Percentiles rank a stretch among this genome's conserved stretches.
These are phyloP conservation scores for Meleagris gallopavo DNA, from an alignment of 2,113 vertebrate species.

Conservation along the genomic window DNA sequence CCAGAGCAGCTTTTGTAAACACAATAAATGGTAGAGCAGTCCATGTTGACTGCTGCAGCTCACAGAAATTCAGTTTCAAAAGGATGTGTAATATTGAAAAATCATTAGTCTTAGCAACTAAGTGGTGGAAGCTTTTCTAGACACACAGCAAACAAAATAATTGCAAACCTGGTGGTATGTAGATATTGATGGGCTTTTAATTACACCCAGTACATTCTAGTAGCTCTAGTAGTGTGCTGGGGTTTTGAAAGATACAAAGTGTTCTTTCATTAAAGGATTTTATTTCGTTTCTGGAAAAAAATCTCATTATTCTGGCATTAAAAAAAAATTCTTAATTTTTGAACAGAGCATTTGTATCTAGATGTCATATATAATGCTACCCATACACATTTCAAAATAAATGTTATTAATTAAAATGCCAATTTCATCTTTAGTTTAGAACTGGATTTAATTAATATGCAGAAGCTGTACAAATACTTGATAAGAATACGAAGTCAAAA, in stretches of 20 bases:
- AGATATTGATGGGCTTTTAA: not conserved
- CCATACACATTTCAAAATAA: not conserved
- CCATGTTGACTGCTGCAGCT: not conserved
- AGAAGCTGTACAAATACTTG: not conserved
- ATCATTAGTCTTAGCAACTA: not conserved
- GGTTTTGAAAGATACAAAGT: not conserved
- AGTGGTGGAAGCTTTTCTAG: not conserved
- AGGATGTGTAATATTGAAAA: not conserved
- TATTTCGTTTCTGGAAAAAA: not conserved
- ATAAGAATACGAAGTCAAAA: not conserved
- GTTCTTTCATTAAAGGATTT: not conserved
- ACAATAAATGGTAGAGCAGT: not conserved
- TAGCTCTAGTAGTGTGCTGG: not conserved
- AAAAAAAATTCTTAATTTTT: not conserved
- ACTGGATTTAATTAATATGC: not conserved
- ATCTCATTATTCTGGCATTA: not conserved
- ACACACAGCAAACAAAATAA: not conserved
- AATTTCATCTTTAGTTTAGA: not conserved
- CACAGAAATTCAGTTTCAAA: not conserved
- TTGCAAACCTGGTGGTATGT: not conserved
- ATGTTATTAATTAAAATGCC: not conserved
- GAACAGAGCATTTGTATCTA: not conserved
- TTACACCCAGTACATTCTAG: not conserved
- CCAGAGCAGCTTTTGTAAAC: slow-evolving; percentile 28
- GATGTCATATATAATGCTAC: not conserved